A percentile compares a stretch with the other conserved stretches of the same genome.
Evolutionary conservation across 2,113 vertebrate species (phyloP).

Genomic region (Salvelinus namaycush): DNA sequence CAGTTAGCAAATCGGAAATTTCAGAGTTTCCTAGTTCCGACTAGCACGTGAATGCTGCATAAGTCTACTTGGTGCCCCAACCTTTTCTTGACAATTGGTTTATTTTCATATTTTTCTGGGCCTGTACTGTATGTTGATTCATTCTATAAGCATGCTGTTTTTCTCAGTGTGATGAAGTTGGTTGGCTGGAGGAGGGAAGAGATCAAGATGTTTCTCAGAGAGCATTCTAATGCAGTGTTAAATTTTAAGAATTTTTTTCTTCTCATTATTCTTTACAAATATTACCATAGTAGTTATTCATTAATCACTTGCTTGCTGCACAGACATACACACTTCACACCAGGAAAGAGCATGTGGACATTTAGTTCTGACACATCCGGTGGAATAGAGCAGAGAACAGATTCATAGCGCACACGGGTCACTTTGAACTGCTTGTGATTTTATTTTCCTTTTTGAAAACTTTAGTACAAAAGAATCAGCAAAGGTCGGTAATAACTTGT

Average conservation of each 20-base stretch:
- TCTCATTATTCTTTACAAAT: slow-evolving; percentile 76
- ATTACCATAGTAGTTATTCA: slow-evolving; percentile 74
- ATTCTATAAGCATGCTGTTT: not conserved
- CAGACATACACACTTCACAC: slow-evolving; percentile 66
- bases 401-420: slow-evolving; percentile 33
- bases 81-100: too few species aligned
- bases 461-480: slow-evolving; percentile 25
- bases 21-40: too few species aligned
- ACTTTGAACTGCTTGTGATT: slow-evolving; percentile 40
- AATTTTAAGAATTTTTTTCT: slow-evolving; percentile 59
- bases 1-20: too few species aligned
- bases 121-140: too few species aligned
- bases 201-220: slow-evolving; percentile 1
- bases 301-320: slow-evolving; percentile 78
- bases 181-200: not conserved
- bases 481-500: slow-evolving; percentile 32
- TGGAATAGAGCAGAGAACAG: slow-evolving; percentile 47
- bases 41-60: too few species aligned
- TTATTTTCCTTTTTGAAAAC: slow-evolving; percentile 27
- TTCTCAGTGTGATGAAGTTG: slow-evolving; percentile 22
- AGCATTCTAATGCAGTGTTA: slow-evolving; percentile 17
- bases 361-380: slow-evolving; percentile 40
- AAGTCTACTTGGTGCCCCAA: too few species aligned
- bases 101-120: too few species aligned
- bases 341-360: slow-evolving; percentile 28